phyloP scores from a whole-genome alignment of 1,140 invertebrate species.

The Macrosteles quadrilineatus region DNA sequence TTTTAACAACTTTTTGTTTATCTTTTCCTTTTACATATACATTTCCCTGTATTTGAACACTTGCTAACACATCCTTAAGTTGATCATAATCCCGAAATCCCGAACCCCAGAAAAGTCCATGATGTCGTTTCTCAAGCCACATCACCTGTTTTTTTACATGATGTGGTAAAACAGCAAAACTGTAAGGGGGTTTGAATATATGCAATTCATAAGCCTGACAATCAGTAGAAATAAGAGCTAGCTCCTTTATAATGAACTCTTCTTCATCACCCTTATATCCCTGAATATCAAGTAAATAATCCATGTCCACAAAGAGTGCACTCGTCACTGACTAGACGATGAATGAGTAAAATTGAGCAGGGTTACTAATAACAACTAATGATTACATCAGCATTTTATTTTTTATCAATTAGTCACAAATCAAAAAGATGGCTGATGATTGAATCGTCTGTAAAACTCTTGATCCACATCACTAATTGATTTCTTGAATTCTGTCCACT shows the following conservation, averaged over 20 bases:
- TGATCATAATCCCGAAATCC: neutral
- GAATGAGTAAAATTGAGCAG: too few relatives aligned
- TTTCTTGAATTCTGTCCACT: too few relatives aligned
- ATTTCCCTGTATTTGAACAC: neutral
- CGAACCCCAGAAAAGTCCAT: neutral
- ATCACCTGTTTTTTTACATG: neutral
- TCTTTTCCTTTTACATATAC: neutral
- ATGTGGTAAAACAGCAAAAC: neutral
- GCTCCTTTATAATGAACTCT: neutral
- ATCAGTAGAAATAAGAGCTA: neutral
- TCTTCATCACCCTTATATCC: neutral
- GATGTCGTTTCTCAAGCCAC: neutral
- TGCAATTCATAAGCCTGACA: neutral
- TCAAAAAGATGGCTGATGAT: neutral
- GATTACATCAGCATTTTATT: too few relatives aligned
- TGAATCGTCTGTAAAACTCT: neutral
- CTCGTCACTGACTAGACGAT: too few relatives aligned
- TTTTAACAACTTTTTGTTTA: neutral
- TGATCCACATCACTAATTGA: neutral
- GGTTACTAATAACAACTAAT: too few relatives aligned
- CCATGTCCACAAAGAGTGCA: neutral
- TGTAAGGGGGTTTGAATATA: neutral
- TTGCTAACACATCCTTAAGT: neutral
- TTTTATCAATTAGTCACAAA: neutral
- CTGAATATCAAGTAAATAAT: neutral